These are phyloP conservation scores for Alexandromys fortis DNA, from an alignment of 2,113 vertebrate species.

Conservation along the genomic window DNA sequence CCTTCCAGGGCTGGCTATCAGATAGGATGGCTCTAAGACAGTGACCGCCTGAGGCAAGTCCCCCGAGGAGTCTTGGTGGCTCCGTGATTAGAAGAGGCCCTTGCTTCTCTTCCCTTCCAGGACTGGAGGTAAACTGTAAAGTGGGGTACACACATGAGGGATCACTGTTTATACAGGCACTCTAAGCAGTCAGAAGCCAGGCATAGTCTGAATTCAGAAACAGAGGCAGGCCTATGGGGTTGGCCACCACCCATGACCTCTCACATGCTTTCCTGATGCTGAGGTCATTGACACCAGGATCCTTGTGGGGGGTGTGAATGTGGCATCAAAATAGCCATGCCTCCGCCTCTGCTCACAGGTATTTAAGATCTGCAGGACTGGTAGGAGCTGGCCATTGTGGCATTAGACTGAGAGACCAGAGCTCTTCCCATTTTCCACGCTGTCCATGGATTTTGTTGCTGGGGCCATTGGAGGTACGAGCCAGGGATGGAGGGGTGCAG, in stretches of 20 bases:
- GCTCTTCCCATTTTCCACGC: rapidly evolving
- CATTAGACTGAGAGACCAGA: neutral
- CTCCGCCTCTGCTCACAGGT: neutral
- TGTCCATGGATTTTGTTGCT: conserved; percentile 93
- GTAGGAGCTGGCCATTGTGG: neutral
- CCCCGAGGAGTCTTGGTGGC: neutral
- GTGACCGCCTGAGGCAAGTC: neutral
- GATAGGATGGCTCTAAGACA: no score
- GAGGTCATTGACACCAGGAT: conserved; percentile 43
- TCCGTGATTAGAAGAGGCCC: neutral
- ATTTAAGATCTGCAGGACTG: conserved; percentile 55
- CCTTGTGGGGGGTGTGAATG: neutral
- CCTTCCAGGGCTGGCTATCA: neutral
- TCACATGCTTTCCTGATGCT: neutral
- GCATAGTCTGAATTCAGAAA: neutral
- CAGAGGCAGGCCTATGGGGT: neutral
- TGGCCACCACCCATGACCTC: neutral
- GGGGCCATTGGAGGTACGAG: conserved; percentile 95
- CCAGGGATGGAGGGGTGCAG: neutral
- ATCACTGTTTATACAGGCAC: no score
- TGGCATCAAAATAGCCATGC: conserved; percentile 72
- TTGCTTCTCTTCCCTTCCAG: neutral
- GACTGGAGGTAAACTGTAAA: neutral
- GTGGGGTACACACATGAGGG: neutral
- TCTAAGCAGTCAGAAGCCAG: no score